phyloP scores from a whole-genome alignment of 2,888 invertebrate species.

The Mesochorus sp. region DNA sequence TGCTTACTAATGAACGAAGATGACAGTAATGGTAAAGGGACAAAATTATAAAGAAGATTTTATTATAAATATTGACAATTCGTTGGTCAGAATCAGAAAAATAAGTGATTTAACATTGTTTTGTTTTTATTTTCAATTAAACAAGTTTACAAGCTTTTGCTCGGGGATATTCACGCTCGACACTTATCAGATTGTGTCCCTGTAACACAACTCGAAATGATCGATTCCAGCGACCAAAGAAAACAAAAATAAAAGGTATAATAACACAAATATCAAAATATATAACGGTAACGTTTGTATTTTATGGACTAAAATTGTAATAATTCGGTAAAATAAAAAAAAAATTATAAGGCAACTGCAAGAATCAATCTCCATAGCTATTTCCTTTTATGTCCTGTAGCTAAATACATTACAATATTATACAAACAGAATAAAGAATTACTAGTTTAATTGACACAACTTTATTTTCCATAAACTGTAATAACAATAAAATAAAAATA shows the following conservation, averaged over 20 bases:
- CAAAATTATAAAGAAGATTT: background rate
- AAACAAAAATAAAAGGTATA: background rate
- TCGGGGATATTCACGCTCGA: conserved; percentile 6
- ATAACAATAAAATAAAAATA: conserved; percentile 1
- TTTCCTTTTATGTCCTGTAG: background rate
- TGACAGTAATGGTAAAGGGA: background rate
- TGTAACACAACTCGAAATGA: conserved; percentile 16
- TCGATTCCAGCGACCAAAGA: conserved; percentile 43
- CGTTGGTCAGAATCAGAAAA: background rate
- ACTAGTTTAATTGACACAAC: background rate
- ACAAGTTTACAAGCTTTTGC: conserved; percentile 23
- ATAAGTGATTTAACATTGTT: conserved; percentile 15
- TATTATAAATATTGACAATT: background rate
- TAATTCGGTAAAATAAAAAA: conserved; percentile 52
- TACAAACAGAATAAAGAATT: background rate
- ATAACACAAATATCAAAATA: conserved; percentile 15
- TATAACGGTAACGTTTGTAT: conserved; percentile 35
- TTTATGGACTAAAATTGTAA: conserved; percentile 51
- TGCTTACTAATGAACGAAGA: background rate
- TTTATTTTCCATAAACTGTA: background rate
- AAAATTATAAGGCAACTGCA: conserved; percentile 49
- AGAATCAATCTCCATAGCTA: background rate
- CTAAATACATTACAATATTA: background rate
- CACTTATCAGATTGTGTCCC: background rate
- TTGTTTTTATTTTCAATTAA: conserved; percentile 34